A percentile compares a stretch with the other conserved stretches of the same genome.
Evolutionary conservation across 2,888 invertebrate species (phyloP).

Genomic region (Cataglyphis cursor): DNA sequence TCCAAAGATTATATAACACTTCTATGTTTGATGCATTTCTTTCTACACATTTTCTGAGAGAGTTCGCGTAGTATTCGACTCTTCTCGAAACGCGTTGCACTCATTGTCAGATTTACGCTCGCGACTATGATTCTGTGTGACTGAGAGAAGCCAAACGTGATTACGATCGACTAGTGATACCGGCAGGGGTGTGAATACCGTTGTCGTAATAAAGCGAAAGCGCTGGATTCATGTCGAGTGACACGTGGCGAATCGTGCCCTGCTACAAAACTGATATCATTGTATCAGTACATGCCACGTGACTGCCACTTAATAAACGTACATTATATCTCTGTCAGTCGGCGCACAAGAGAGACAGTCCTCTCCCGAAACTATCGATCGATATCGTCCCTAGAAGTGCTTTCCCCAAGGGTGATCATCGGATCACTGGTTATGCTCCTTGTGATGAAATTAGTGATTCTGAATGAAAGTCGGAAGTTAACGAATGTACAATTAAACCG

Average conservation of each 20-base stretch:
- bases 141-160: conserved; percentile 83
- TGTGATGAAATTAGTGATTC: neutral
- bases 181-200: conserved; percentile 72
- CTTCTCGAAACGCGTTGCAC: neutral
- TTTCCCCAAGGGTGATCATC: neutral
- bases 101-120: conserved; percentile 3
- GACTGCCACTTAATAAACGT: conserved; percentile 83
- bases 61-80: neutral
- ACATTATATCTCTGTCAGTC: conserved; percentile 75
- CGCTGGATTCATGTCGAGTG: conserved; percentile 78
- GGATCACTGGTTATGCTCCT: neutral
- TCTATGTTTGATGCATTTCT: neutral
- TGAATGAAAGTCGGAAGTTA: conserved; percentile 14
- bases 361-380: conserved; percentile 16
- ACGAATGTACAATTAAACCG: conserved; percentile 2
- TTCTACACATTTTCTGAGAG: neutral
- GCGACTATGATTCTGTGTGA: conserved; percentile 78
- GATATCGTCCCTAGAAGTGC: conserved; percentile 4
- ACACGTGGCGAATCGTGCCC: conserved; percentile 81
- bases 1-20: neutral
- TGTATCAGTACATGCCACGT: conserved; percentile 82
- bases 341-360: conserved; percentile 19
- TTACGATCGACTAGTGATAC: conserved; percentile 79
- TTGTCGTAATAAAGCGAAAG: conserved; percentile 79
- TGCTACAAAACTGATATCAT: conserved; percentile 81